A percentile compares a stretch with the other conserved stretches of the same genome.
These are phyloP conservation scores for Helicolenus hilgendorfi DNA, from an alignment of 2,797 vertebrate species.

Conservation along the genomic window DNA sequence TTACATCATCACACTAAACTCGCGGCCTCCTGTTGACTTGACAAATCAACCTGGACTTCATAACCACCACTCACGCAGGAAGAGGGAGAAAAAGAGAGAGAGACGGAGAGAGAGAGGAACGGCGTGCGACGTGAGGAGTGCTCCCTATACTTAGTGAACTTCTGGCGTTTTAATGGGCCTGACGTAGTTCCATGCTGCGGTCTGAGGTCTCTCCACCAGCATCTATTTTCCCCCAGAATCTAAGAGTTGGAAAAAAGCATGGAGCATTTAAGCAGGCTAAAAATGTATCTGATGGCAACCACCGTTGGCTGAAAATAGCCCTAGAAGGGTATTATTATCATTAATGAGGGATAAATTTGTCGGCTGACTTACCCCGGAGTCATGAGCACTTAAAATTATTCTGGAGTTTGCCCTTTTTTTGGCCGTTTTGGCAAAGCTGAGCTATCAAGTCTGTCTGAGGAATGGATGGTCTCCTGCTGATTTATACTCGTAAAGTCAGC, in stretches of 20 bases:
- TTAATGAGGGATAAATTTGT: slow-evolving; percentile 90
- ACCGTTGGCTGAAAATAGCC: slow-evolving; percentile 88
- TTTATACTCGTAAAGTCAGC: slow-evolving; percentile 57
- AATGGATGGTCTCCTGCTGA: slow-evolving; percentile 63
- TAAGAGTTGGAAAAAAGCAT: slow-evolving; percentile 87
- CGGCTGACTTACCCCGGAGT: slow-evolving; percentile 81
- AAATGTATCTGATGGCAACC: slow-evolving; percentile 89
- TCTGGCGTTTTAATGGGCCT: slow-evolving; percentile 86
- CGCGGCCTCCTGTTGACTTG: slow-evolving; percentile 34
- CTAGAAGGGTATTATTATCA: slow-evolving; percentile 90
- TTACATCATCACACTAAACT: slow-evolving; percentile 51
- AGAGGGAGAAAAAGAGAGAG: neutral
- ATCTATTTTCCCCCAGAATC: slow-evolving; percentile 85
- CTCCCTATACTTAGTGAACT: slow-evolving; percentile 88
- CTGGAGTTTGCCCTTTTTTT: slow-evolving; percentile 75
- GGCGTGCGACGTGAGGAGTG: slow-evolving; percentile 72
- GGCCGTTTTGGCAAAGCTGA: slow-evolving; percentile 56
- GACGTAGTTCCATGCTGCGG: slow-evolving; percentile 88
- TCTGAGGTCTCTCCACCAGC: slow-evolving; percentile 87
- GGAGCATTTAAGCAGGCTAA: slow-evolving; percentile 88
- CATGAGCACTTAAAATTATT: slow-evolving; percentile 78
- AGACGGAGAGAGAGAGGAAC: slow-evolving; percentile 11
- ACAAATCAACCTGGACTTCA: slow-evolving; percentile 55
- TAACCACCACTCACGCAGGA: slow-evolving; percentile 16
- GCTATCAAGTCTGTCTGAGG: slow-evolving; percentile 52